Base-by-base conservation (phyloP, 2,797 vertebrate genomes). In the Tenualosa ilisha region DNA sequence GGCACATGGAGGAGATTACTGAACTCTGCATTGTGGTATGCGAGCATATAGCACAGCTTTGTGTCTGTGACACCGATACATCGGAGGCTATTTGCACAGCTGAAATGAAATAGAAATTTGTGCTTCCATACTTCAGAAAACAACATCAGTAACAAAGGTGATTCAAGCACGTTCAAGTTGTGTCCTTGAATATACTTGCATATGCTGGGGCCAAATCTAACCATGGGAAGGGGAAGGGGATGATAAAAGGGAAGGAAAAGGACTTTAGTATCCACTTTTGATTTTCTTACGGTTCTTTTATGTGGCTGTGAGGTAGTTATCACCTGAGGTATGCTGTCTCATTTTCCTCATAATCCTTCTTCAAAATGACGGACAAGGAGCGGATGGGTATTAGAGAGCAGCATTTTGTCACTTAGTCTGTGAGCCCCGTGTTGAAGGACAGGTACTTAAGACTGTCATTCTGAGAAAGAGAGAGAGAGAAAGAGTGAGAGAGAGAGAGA, bases 301-400 rank as follows among this genome's bases (percentile, higher is more conserved):
- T 89, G 85, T 85, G 85, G 85, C 83, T 82, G 82, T 59, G 85
- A 89, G 87, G 88, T 89, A 85, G 88, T 91, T 89, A 95, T 97
- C 97, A 96, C 94, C 96, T 94, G 91, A 96, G 96, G 97, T 96
- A 96, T 97, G 97, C 97, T 96, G 97, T 96, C 97, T 97, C 96
- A 97, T 96, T 97, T 97, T 91, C 96, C 95, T 93, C 94, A 94
- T 96, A 97, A 97, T 96, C 94, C 94, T 92, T 93, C 95, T 89
- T 92, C 94, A 94, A 92, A 96, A 96, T 96, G 97, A 97, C 96
- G 97, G 95, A 94, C 93, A 95, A 96, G 94, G 93, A 96, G 95
- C 96, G 96, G 97, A 95, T 93, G 96, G 96, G 96, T 97, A 97
- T 96, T 96, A 95, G 92, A 92, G 95, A 94, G 93, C 96, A 97